A percentile compares a stretch with the other conserved stretches of the same genome.
phyloP scores from a whole-genome alignment of 2,113 vertebrate species.

The Ellobius talpinus region DNA sequence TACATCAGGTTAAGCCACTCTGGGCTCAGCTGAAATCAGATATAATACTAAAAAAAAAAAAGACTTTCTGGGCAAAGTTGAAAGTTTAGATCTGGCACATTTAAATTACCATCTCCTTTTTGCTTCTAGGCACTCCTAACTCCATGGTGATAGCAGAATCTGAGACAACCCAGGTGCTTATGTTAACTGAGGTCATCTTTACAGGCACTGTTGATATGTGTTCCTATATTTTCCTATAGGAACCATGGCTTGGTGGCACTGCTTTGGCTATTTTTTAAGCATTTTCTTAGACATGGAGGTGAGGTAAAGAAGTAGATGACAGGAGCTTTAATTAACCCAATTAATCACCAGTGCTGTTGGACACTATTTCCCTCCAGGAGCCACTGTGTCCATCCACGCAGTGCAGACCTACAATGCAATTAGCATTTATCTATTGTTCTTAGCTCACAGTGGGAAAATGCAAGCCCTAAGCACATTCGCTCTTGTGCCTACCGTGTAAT shows the following conservation, averaged over 20 bases:
- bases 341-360: slow-evolving; percentile 53
- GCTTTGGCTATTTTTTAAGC: not conserved
- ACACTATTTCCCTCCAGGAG: slow-evolving; percentile 30
- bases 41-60: not conserved
- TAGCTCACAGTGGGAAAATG: slow-evolving; percentile 27
- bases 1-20: not conserved
- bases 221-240: slow-evolving; percentile 2
- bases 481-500: slow-evolving; percentile 12
- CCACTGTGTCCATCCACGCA: not conserved
- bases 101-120: not conserved
- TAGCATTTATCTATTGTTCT: slow-evolving; percentile 18
- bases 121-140: not conserved
- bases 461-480: not conserved
- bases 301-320: slow-evolving; percentile 30
- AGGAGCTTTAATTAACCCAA: slow-evolving; percentile 26
- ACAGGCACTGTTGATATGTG: not conserved
- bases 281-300: slow-evolving; percentile 28
- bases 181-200: slow-evolving; percentile 11
- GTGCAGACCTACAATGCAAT: slow-evolving; percentile 33
- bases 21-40: slow-evolving; percentile 23
- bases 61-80: not conserved
- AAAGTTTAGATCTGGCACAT: slow-evolving; percentile 5
- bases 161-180: not conserved
- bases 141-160: not conserved
- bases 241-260: not conserved